Conservation (phyloP, 2,888 invertebrate species). For the Osmoderma eremita region DNA sequence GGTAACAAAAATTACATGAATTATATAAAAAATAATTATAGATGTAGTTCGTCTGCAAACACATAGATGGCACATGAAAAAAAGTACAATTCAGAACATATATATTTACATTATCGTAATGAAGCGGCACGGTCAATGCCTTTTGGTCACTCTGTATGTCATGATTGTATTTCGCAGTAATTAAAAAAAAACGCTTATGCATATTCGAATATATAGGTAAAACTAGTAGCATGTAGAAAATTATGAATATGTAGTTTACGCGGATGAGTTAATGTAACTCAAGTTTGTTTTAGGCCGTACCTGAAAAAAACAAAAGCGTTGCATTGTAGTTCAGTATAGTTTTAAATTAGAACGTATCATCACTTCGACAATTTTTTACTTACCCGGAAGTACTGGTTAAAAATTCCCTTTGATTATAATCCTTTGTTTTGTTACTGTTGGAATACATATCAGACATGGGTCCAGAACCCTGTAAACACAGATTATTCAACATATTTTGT, state of each 20-base stretch:
- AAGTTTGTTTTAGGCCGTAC: constrained; percentile 36
- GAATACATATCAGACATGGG: constrained; percentile 48
- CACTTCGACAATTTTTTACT: constrained; percentile 1
- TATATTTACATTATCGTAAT: too few relatives aligned
- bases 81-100: too few relatives aligned
- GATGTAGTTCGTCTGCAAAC: too few relatives aligned
- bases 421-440: constrained; percentile 44
- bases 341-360: background rate
- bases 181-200: too few relatives aligned
- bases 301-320: background rate
- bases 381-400: constrained; percentile 47
- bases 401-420: constrained; percentile 47
- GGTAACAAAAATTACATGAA: too few relatives aligned
- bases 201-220: too few relatives aligned
- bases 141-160: too few relatives aligned
- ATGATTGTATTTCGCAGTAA: too few relatives aligned
- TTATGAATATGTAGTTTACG: constrained; percentile 28
- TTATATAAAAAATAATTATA: too few relatives aligned
- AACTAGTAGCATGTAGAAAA: background rate
- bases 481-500: background rate
- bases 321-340: background rate
- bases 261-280: constrained; percentile 40
- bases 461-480: constrained; percentile 45
- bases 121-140: too few relatives aligned
- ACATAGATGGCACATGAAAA: too few relatives aligned